A percentile compares a stretch with the other conserved stretches of the same genome.
These are phyloP conservation scores for Mixornis gularis DNA, from an alignment of 2,113 vertebrate genomes.

Conservation along the genomic window DNA sequence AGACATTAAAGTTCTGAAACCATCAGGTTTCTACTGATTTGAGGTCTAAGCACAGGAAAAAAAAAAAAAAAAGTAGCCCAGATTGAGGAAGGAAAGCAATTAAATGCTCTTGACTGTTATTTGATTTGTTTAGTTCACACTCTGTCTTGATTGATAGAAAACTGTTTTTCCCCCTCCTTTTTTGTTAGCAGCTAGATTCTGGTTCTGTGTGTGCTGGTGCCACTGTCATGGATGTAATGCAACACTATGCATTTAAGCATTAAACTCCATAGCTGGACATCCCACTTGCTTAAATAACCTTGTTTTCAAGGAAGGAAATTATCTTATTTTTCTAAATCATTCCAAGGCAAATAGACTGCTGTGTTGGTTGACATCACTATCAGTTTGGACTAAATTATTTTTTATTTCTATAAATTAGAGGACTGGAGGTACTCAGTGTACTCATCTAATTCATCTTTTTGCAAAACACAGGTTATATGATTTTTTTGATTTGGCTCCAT, in stretches of 20 bases:
- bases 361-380: not conserved
- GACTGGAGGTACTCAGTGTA: not conserved
- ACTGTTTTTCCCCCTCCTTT: accelerated
- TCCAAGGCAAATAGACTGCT: not conserved
- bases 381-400: not conserved
- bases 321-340: not conserved
- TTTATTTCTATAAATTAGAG: not conserved
- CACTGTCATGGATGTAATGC: not conserved
- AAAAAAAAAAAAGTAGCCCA: not conserved
- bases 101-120: not conserved
- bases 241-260: not conserved
- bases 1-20: not conserved
- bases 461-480: not conserved
- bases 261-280: not conserved
- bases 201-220: not conserved
- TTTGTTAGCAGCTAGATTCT: not conserved
- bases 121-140: not conserved
- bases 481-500: not conserved
- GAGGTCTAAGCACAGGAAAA: not conserved
- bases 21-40: not conserved
- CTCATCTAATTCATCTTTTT: not conserved
- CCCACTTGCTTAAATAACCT: not conserved
- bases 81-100: not conserved
- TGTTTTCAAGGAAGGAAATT: not conserved
- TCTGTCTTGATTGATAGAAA: not conserved